phyloP scores from a whole-genome alignment of 2,113 vertebrate species.

The Trochalopteron elliotii region DNA sequence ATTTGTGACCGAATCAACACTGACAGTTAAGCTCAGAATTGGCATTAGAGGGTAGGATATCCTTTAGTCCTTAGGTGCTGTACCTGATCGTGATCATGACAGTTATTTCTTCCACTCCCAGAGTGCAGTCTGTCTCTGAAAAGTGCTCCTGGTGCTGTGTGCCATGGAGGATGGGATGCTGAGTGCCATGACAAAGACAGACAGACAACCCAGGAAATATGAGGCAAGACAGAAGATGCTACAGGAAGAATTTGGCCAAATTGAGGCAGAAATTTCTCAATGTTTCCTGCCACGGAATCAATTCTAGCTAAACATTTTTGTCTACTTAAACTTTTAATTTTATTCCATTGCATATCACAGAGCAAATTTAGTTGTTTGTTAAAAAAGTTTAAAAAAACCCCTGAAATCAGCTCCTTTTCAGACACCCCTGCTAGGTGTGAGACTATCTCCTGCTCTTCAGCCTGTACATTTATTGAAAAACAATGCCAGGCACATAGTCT shows the following conservation, averaged over 20 bases:
- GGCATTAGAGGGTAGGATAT: not conserved
- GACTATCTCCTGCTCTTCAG: not conserved
- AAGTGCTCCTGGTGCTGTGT: not conserved
- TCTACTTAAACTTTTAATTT: not conserved
- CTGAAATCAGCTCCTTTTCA: not conserved
- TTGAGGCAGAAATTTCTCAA: not conserved
- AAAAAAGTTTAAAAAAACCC: not conserved
- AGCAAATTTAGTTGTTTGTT: not conserved
- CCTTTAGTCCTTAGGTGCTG: not conserved
- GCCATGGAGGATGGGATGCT: not conserved
- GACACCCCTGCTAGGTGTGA: not conserved
- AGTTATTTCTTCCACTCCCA: not conserved
- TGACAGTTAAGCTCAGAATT: not conserved
- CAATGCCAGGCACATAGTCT: not conserved
- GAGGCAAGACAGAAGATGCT: not conserved
- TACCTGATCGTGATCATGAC: not conserved
- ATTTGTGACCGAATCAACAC: not conserved
- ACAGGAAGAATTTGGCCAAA: not conserved
- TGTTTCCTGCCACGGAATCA: not conserved
- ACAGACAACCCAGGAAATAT: not conserved
- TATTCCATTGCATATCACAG: not conserved
- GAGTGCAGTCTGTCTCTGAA: not conserved
- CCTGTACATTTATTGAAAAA: not conserved
- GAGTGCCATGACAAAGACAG: not conserved
- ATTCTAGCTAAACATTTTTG: not conserved